These are phyloP conservation scores for Calidris pygmaea DNA, from an alignment of 2,113 vertebrate genomes.

Conservation along the genomic window DNA sequence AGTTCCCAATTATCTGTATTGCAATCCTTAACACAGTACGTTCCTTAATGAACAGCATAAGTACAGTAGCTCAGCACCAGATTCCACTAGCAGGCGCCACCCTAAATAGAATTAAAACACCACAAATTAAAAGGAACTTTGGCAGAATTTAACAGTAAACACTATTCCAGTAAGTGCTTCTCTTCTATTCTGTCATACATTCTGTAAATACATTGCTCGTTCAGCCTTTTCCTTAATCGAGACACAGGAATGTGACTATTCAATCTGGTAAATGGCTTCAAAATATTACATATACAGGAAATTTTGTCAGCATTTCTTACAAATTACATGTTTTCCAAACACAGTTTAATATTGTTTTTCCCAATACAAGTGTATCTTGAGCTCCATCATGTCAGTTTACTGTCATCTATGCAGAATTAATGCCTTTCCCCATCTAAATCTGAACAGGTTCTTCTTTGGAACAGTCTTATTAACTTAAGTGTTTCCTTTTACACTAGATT, in stretches of 20 bases:
- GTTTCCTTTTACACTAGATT: background rate
- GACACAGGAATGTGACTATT: background rate
- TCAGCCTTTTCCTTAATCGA: background rate
- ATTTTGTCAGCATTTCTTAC: background rate
- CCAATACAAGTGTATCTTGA: background rate
- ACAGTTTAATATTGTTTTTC: background rate
- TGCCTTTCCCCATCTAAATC: background rate
- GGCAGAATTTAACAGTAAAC: conserved; percentile 32
- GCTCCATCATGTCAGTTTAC: background rate
- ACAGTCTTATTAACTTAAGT: background rate
- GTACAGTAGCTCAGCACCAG: conserved; percentile 19
- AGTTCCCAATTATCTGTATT: background rate
- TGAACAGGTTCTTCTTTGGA: background rate
- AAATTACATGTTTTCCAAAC: background rate
- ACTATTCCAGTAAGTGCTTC: conserved; percentile 1
- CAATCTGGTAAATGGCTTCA: background rate
- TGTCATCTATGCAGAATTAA: background rate
- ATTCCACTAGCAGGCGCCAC: conserved; percentile 19
- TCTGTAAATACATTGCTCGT: background rate
- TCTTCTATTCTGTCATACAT: background rate
- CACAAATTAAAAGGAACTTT: conserved; percentile 51
- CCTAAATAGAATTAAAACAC: conserved; percentile 46
- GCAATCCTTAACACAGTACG: background rate
- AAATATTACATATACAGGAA: background rate
- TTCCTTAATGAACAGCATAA: conserved; percentile 29